These are phyloP conservation scores for Chamaea fasciata DNA, from an alignment of 2,113 vertebrate species.

Conservation along the genomic window DNA sequence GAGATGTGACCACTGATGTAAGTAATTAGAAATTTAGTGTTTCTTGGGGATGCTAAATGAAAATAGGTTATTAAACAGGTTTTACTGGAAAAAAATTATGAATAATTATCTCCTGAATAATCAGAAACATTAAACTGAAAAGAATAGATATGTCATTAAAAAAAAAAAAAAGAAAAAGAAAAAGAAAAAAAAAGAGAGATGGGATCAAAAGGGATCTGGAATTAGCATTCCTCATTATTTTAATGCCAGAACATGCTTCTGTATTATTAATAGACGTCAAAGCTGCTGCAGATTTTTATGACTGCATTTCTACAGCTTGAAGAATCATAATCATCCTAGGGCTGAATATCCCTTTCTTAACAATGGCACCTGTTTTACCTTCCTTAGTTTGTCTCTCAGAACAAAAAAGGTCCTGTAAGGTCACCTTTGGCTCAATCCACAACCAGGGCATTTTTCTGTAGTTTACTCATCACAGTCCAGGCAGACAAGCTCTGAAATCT, in stretches of 20 bases:
- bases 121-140: slow-evolving; percentile 13
- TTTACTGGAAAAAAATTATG: slow-evolving; percentile 11
- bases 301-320: slow-evolving; percentile 23
- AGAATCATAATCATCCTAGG: slow-evolving; percentile 1
- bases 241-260: slow-evolving; percentile 36
- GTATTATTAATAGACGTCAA: slow-evolving; percentile 36
- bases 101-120: slow-evolving; percentile 16
- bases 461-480: background rate
- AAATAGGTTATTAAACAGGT: background rate
- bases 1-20: background rate
- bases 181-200: background rate
- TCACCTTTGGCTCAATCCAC: slow-evolving; percentile 27
- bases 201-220: slow-evolving; percentile 27
- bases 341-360: slow-evolving; percentile 17
- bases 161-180: background rate
- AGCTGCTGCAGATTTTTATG: slow-evolving; percentile 24
- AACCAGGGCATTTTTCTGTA: slow-evolving; percentile 14
- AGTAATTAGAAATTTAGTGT: background rate
- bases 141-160: background rate
- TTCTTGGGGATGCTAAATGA: background rate
- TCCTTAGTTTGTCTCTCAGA: slow-evolving; percentile 44
- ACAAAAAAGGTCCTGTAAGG: slow-evolving; percentile 49
- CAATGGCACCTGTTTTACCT: slow-evolving; percentile 57
- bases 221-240: slow-evolving; percentile 34
- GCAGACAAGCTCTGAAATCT: slow-evolving; percentile 14